A percentile compares a stretch with the other conserved stretches of the same genome.
Evolutionary conservation across 2,113 vertebrate species (phyloP).

Genomic region (Corythornis cristatus): DNA sequence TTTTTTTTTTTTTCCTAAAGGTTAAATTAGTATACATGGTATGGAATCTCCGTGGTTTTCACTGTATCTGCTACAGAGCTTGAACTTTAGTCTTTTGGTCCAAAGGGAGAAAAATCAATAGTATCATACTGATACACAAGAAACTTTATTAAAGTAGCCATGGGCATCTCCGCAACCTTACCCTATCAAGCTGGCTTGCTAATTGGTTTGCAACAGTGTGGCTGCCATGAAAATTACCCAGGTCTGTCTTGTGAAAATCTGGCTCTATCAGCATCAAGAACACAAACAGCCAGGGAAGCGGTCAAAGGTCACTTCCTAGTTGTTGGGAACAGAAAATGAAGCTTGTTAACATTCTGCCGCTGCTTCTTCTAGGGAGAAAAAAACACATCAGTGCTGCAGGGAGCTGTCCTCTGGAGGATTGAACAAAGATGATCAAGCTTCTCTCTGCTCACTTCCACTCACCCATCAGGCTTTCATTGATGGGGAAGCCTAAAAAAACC

Average conservation of each 20-base stretch:
- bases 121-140: conserved; percentile 49
- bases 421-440: conserved; percentile 33
- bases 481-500: not conserved
- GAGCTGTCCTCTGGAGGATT: conserved; percentile 40
- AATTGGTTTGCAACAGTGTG: conserved; percentile 55
- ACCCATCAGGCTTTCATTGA: conserved; percentile 40
- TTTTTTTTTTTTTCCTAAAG: not conserved
- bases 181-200: conserved; percentile 54
- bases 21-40: conserved; percentile 12
- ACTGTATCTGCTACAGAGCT: not conserved
- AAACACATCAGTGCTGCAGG: not conserved
- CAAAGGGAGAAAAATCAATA: conserved; percentile 60
- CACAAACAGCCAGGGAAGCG: conserved; percentile 42
- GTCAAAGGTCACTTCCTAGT: conserved; percentile 30
- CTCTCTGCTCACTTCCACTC: conserved; percentile 33
- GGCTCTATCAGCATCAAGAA: conserved; percentile 51
- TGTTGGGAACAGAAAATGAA: conserved; percentile 56
- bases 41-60: not conserved
- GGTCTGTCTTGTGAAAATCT: conserved; percentile 57
- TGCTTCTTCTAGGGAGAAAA: conserved; percentile 8
- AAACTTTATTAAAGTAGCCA: conserved; percentile 65
- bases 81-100: conserved; percentile 50
- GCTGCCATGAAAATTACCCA: conserved; percentile 38
- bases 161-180: conserved; percentile 33
- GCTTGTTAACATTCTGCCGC: conserved; percentile 69